These are phyloP conservation scores for Mus minutoides DNA, from an alignment of 2,797 vertebrate genomes.

Conservation along the genomic window DNA sequence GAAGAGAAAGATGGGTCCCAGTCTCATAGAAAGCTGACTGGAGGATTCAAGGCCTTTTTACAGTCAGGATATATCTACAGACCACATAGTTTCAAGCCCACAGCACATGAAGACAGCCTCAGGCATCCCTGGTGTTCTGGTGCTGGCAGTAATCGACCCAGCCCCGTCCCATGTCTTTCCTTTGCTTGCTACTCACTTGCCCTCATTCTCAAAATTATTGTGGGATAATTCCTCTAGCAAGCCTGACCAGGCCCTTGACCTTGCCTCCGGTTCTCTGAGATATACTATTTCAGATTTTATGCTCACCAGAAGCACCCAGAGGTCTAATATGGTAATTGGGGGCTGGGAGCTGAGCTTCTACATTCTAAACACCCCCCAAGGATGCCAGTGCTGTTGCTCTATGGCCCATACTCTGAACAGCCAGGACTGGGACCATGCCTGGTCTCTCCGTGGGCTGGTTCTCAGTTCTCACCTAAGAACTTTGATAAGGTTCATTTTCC, in stretches of 20 bases:
- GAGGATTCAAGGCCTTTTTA: not conserved
- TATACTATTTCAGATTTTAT: not conserved
- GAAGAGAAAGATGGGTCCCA: not conserved
- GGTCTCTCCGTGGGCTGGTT: not conserved
- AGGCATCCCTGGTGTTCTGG: not conserved
- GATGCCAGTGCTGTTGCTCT: rapidly evolving
- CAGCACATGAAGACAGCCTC: not conserved
- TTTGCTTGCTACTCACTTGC: not conserved
- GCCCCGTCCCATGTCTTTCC: not conserved
- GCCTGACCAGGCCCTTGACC: not conserved
- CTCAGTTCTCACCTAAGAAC: not conserved
- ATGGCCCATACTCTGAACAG: not conserved
- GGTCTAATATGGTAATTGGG: not conserved
- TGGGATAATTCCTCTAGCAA: not conserved
- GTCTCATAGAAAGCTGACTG: not conserved
- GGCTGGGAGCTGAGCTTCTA: not conserved
- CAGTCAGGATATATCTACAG: not conserved
- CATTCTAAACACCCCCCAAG: not conserved
- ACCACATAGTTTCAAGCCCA: not conserved
- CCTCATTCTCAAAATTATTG: not conserved
- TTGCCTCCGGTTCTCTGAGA: not conserved
- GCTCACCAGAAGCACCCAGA: not conserved
- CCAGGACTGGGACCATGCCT: not conserved
- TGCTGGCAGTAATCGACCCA: not conserved
- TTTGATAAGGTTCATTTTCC: not conserved